phyloP scores from a whole-genome alignment of 2,113 vertebrate genomes.

The Pimephales promelas region DNA sequence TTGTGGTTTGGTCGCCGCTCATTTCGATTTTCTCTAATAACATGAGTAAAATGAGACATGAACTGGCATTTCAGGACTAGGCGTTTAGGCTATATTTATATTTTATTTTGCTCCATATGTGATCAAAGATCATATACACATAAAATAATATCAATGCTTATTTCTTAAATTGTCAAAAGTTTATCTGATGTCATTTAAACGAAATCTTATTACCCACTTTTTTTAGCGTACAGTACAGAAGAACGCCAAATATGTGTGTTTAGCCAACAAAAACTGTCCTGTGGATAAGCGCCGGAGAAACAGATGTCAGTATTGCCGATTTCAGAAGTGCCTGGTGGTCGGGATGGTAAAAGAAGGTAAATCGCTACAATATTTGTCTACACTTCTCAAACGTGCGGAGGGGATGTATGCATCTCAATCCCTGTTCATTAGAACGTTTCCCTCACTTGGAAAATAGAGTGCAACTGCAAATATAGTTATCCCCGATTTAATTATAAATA shows the following conservation, averaged over 20 bases:
- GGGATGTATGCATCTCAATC: not conserved
- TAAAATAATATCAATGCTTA: not conserved
- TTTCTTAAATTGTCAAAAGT: not conserved
- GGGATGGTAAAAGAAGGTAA: conserved; percentile 99
- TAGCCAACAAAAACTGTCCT: conserved; percentile 98
- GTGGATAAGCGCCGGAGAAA: conserved; percentile 95
- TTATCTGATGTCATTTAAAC: not conserved
- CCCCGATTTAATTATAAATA: not conserved
- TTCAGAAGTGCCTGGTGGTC: conserved; percentile 96
- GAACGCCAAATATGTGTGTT: conserved; percentile 97
- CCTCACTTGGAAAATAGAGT: not conserved
- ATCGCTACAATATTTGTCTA: conserved; percentile 42
- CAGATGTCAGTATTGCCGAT: conserved; percentile 94
- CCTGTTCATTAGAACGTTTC: not conserved
- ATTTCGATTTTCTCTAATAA: not conserved
- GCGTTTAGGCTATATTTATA: not conserved
- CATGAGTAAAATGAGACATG: not conserved
- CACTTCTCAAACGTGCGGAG: not conserved
- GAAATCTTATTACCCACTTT: conserved; percentile 17
- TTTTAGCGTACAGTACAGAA: conserved; percentile 96
- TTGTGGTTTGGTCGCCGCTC: not conserved
- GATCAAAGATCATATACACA: not conserved
- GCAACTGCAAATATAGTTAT: not conserved
- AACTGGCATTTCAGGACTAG: not conserved
- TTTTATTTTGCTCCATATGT: not conserved